Evolutionary conservation across 2,888 invertebrate genomes (phyloP), one percentile per base, ranked within the genome.

Genomic region (Caenorhabditis japonica): DNA sequence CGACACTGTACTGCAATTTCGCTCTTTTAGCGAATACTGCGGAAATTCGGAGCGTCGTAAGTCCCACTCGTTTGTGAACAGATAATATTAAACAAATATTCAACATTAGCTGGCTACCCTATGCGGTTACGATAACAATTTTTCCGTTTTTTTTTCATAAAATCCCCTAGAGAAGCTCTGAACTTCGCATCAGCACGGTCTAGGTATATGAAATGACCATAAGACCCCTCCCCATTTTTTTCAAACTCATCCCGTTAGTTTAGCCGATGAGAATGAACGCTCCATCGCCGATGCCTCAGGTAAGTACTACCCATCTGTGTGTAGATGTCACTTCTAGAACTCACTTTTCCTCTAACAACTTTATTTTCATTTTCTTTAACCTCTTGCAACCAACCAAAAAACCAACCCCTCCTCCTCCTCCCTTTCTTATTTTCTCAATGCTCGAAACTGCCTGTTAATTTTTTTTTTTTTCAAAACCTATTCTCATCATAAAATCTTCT

Each of bases 221-320:
- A n/a, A n/a, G n/a, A n/a, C n/a, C n/a, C n/a, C n/a, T n/a, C n/a
- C n/a, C n/a, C n/a, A n/a, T n/a, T n/a, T n/a, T n/a, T n/a, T n/a
- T n/a, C n/a, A n/a, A n/a, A n/a, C n/a, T n/a, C n/a, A 58, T 33
- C 27, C 17, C 33, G 34, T 8, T 39, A 46, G 44, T 73, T 56
- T 41, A 73, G 73, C 73, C 73, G 52, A 73, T 73, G 73, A 68
- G 61, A 73, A 73, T 73, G 73, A 68, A 66, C 52, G 56, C 73
- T 10, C 68, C 73, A 34, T 73, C 73, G 3, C 73, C 73, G 21
- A 58, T 73, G 59, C 53, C 66, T 30, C 66, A 61, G 68, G 73
- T 73, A 51, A 61, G 66, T 23, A n/a, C n/a, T n/a, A n/a, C 23
- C 27, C 17, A n/a, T 43, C 41, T 47, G 47, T 46, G 69, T 58